Evolutionary conservation across 2,113 vertebrate genomes (phyloP).

Genomic region (Austrofundulus limnaeus): DNA sequence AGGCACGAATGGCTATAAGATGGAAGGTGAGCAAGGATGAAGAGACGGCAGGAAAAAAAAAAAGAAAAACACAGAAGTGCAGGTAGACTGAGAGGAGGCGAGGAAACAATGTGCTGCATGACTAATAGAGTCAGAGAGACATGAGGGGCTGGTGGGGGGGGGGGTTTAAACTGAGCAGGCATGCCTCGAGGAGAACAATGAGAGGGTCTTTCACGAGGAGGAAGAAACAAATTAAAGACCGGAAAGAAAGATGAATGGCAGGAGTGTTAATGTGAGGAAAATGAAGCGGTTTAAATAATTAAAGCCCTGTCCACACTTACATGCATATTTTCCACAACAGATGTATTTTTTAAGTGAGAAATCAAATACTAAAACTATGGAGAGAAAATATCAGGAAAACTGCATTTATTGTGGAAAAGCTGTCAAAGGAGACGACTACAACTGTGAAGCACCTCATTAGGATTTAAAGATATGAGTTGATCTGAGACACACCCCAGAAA

Average conservation of each 20-base stretch:
- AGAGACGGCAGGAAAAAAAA: conserved; percentile 17
- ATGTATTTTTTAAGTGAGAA: no score
- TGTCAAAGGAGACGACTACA: no score
- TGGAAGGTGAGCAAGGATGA: conserved; percentile 49
- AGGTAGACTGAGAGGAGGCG: conserved; percentile 23
- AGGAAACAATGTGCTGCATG: conserved; percentile 19
- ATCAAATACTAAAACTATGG: no score
- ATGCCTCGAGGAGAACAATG: background rate
- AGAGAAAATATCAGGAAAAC: no score
- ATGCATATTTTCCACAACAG: no score
- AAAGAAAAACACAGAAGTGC: background rate
- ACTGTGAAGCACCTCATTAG: no score
- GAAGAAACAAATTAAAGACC: conserved; percentile 10
- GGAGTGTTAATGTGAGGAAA: no score
- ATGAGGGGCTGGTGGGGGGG: background rate
- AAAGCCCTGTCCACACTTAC: no score
- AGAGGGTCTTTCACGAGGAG: conserved; percentile 6
- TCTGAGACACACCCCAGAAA: no score
- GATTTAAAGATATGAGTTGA: no score
- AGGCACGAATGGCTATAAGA: conserved; percentile 43
- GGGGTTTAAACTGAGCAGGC: background rate
- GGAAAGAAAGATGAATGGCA: background rate
- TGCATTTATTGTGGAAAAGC: no score
- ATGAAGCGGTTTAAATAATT: background rate
- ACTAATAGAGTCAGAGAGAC: conserved; percentile 4